Conservation (phyloP, 2,888 invertebrate genomes). For the Drosophila testacea region DNA sequence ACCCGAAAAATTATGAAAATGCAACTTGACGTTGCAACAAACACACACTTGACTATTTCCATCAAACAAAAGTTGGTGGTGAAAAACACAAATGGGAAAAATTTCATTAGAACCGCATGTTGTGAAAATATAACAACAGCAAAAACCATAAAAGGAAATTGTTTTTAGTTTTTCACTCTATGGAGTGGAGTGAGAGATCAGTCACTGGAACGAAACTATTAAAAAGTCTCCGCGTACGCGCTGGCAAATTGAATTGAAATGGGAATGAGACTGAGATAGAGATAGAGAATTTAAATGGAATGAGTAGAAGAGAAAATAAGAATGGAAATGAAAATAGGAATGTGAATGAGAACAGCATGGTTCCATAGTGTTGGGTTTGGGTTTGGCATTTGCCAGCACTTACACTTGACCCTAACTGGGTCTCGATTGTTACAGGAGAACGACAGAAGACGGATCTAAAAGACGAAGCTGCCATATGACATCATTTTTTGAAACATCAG, state of each 20-base stretch:
- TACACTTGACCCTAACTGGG: conserved; percentile 62
- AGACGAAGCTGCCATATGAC: conserved; percentile 8
- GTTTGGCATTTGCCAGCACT: conserved; percentile 14
- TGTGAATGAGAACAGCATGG: conserved; percentile 41
- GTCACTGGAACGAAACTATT: conserved; percentile 71
- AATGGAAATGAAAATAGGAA: conserved; percentile 28
- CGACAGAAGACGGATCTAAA: conserved; percentile 20
- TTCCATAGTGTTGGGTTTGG: conserved; percentile 9
- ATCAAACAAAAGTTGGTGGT: conserved; percentile 11
- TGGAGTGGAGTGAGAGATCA: conserved; percentile 50
- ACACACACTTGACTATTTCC: conserved; percentile 9
- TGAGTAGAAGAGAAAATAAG: conserved; percentile 22
- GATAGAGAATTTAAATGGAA: conserved; percentile 16
- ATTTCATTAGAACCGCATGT: conserved; percentile 42
- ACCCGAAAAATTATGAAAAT: conserved; percentile 16
- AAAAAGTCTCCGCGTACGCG: conserved; percentile 27
- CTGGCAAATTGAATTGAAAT: conserved; percentile 49
- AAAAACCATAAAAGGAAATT: conserved; percentile 69
- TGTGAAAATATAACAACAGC: conserved; percentile 32
- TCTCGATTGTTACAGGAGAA: conserved; percentile 12
- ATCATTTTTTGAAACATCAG: neutral
- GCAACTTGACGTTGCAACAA: conserved; percentile 12
- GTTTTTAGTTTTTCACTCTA: conserved; percentile 48
- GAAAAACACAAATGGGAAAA: conserved; percentile 30
- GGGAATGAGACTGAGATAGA: conserved; percentile 23